Evolutionary conservation across 2,797 vertebrate species (phyloP), one percentile per base, ranked within the genome.

Genomic region (Aphelocoma californica): DNA sequence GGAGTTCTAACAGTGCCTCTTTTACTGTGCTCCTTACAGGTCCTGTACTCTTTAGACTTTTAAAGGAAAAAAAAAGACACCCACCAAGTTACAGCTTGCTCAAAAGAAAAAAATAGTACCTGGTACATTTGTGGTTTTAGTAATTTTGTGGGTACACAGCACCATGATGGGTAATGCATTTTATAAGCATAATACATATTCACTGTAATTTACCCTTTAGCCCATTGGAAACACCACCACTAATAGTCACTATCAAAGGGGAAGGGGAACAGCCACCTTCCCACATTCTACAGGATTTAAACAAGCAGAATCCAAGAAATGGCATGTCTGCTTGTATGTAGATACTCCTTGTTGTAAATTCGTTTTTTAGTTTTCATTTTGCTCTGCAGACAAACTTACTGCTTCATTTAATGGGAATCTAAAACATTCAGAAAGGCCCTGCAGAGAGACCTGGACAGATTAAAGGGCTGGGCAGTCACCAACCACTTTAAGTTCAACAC

Each of bases 401-500:
- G 14, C 31, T 88, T 72, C 44, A 42, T 57, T 90, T 84, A 80
- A 44, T 8, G 34, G 54, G 47, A 73, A n/a, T 29, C 20, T 14
- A 61, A 80, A n/a, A 57, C 4, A 72, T 19, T 20, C 29, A 72
- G 20, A 24, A 34, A 69, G 10, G 17, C 25, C 45, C 25, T 81
- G 36, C 45, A 50, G 36, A 65, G 50, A 48, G 14, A 40, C 12
- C 25, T 42, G 45, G 54, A 42, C 25, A 81, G 45, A 24, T 8
- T 15, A 29, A 32, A 81, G 25, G 20, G 20, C 25, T 34, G 31
- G 36, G 13, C 31, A 50, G 14, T 16, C 45, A 50, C 32, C 36
- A 31, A 19, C 8, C 25, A 10, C 24, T 0, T 10, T 0, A 34
- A 24, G 19, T 19, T 29, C 25, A 60, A 6, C 36, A 42, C 10